Evolutionary conservation across 2,888 invertebrate genomes (phyloP), one percentile per base, ranked within the genome.

Genomic region (Lasioglossum malachurum): DNA sequence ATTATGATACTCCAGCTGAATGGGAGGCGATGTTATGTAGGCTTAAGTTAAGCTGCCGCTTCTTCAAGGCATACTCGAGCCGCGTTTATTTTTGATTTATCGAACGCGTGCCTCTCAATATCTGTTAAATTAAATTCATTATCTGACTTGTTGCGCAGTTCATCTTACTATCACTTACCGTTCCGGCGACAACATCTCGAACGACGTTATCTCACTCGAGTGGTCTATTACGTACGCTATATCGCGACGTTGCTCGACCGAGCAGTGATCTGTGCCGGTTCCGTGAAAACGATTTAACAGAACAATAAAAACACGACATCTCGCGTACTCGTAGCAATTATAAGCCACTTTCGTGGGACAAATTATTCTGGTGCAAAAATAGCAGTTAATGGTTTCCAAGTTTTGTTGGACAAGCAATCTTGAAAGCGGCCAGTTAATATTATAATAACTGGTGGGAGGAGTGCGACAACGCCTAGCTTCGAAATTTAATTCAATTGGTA

Each of bases 111-210:
- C 27, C 75, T 76, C 46, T 67, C 46, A 69, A 75, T 69, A 53
- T 84, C 73, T 46, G 73, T 77, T 77, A 80, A 84, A 80, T 86
- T 80, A 84, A 86, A 84, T 84, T 80, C 73, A 44, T 27, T 86
- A 83, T 75, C 83, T 57, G 19, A 4, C 64, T 53, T 75, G 71
- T 83, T 85, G 79, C 78, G 71, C 72, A 53, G 64, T 67, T 27
- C 64, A 72, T 78, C 79, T 76, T 75, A 67, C 79, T 31, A 38
- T 49, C 79, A 79, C 84, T 85, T 69, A 38, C 75, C 23, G 12
- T 46, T n/a, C 44, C 84, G 75, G 75, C 38, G 75, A 83, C 83
- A 73, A 85, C 23, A 83, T 85, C 84, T 60, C 10, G 1, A 23
- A 16, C 4, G 38, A 44, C 73, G 44, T 83, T 85, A 85, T 85